Percentiles rank a stretch among this genome's conserved stretches.
These are phyloP conservation scores for Temnothorax ravouxi DNA, from an alignment of 2,888 invertebrate species.

Conservation along the genomic window DNA sequence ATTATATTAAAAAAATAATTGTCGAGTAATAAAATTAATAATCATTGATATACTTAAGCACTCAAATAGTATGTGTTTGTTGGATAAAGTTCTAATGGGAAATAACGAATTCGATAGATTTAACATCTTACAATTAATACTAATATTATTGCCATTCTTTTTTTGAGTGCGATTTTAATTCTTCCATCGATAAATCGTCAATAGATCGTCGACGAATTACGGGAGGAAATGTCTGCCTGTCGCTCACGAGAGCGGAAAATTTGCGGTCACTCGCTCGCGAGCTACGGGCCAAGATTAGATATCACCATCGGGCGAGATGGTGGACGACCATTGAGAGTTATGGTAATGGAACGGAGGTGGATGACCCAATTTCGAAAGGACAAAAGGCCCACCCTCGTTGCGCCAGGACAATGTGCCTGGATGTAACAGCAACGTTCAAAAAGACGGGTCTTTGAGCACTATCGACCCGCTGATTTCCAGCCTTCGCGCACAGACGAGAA, in stretches of 20 bases:
- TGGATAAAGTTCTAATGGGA: not conserved
- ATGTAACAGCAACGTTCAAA: slow-evolving; percentile 19
- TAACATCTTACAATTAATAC: not conserved
- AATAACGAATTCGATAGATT: not conserved
- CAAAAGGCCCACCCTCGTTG: slow-evolving; percentile 42
- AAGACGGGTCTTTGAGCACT: not conserved
- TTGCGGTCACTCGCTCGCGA: slow-evolving; percentile 30
- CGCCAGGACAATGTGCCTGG: slow-evolving; percentile 41
- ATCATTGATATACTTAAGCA: slow-evolving; percentile 1
- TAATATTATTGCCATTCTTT: not conserved
- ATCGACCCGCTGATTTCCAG: not conserved
- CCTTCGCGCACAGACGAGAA: not conserved
- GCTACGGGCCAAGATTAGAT: slow-evolving; percentile 45
- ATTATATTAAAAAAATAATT: no score
- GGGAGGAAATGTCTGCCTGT: not conserved
- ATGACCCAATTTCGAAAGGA: slow-evolving; percentile 55
- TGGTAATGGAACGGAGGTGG: slow-evolving; percentile 54
- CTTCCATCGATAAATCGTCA: not conserved
- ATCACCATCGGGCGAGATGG: slow-evolving; percentile 23
- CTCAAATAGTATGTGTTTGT: not conserved
- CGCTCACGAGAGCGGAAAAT: slow-evolving; percentile 29
- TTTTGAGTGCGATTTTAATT: not conserved
- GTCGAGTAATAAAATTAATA: slow-evolving; percentile 1
- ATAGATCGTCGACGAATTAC: not conserved
- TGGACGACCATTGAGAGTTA: slow-evolving; percentile 55